Base-by-base conservation (phyloP, 2,797 vertebrate species). In the Acipenser oxyrinchus region DNA sequence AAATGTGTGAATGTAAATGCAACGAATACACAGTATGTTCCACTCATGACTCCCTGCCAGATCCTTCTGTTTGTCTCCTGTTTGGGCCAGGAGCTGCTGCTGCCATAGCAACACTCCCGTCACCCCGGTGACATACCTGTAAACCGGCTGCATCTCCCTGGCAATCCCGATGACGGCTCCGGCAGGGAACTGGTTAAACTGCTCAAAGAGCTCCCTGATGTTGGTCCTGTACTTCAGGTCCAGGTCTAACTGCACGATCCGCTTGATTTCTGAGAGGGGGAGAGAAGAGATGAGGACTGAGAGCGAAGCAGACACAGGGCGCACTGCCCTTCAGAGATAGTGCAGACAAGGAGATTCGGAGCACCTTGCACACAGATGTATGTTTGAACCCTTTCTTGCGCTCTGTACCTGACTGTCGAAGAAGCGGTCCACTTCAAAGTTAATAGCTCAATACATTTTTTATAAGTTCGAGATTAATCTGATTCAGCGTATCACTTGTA, bases 81-180 rank as follows among this genome's bases (percentile, higher is more conserved):
- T n/a, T 2, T 10, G n/a, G n/a, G 53, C 53, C 53, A 2, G n/a
- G 53, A 57, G 53, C n/a, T 10, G 5, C 53, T 57, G 53, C 23
- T 37, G 23, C 23, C 23, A 37, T 37, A 37, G 23, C 23, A 4
- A 37, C 15, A 18, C 15, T 18, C 15, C 15, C 15, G 15, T 18
- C 15, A 50, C 13, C 62, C 6, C 10, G 8, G 15, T 63, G 23
- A 8, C 65, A n/a, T 85, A 99, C 97, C 97, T 95, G 90, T 99
- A 99, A 10, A 99, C 96, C 0, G 97, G 97, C 74, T 99, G 97
- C 95, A 99, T 97, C 83, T 99, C 97, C 68, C 84, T 84, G 51
- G 90, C 81, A 62, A 99, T 96, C 70, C 96, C 97, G 2, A 99
- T 94, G 49, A 98, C 83, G 0, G 94, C 92, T 66, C 86, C 89